These are phyloP conservation scores for Crocuta crocuta DNA, from an alignment of 2,113 vertebrate genomes.

Conservation along the genomic window DNA sequence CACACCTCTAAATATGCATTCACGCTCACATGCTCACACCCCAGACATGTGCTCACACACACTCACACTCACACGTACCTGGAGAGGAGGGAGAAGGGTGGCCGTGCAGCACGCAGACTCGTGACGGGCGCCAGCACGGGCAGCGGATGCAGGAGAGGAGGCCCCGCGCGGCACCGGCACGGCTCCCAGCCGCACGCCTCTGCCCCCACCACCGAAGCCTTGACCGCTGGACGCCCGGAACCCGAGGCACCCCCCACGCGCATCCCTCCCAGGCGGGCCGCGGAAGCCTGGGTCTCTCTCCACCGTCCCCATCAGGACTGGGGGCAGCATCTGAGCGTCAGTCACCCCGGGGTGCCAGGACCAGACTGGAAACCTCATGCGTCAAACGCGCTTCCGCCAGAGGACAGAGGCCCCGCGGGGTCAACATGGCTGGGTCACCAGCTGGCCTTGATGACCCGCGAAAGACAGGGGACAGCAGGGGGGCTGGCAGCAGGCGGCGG, in stretches of 20 bases:
- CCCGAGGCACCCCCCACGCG: accelerated
- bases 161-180: accelerated
- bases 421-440: not conserved
- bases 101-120: not conserved
- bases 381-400: not conserved
- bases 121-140: accelerated
- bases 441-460: accelerated
- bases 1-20: too few relatives aligned
- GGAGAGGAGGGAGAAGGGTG: not conserved
- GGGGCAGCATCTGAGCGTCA: accelerated
- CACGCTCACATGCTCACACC: not conserved
- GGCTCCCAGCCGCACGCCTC: not conserved
- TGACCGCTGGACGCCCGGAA: too few relatives aligned
- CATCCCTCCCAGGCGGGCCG: accelerated
- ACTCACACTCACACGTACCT: too few relatives aligned
- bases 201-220: too few relatives aligned
- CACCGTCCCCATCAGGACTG: too few relatives aligned
- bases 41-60: not conserved
- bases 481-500: not conserved
- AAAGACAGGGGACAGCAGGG: too few relatives aligned
- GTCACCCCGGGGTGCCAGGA: accelerated
- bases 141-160: not conserved
- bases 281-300: accelerated
- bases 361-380: not conserved
- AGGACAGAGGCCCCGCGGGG: not conserved